Percentiles rank a stretch among this genome's conserved stretches.
These are phyloP conservation scores for Acipenser oxyrinchus DNA, from an alignment of 2,797 vertebrate species.

Conservation along the genomic window DNA sequence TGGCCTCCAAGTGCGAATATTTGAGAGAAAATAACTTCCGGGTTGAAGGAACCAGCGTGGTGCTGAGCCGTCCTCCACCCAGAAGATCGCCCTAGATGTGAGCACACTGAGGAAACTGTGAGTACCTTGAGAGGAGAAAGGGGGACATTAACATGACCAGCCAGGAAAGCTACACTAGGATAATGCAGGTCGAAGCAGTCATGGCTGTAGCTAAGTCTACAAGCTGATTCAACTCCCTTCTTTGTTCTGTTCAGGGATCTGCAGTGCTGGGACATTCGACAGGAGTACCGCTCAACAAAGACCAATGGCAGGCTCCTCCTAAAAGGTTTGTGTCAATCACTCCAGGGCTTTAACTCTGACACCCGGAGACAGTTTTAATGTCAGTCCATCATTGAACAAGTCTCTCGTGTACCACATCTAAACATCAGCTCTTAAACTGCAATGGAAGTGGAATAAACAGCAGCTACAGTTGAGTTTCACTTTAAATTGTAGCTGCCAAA, in stretches of 20 bases:
- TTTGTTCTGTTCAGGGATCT: constrained; percentile 42
- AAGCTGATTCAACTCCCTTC: background rate
- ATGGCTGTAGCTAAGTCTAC: background rate
- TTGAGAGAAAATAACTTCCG: constrained; percentile 63
- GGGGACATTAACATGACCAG: no score
- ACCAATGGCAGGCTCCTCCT: constrained; percentile 38
- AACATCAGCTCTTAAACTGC: no score
- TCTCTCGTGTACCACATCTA: no score
- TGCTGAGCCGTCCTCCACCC: background rate
- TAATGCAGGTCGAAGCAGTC: no score
- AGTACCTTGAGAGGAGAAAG: constrained; percentile 36
- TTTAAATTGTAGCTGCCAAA: no score
- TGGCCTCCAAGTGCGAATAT: constrained; percentile 65
- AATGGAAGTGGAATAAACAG: no score
- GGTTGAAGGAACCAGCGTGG: constrained; percentile 60
- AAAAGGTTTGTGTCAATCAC: constrained; percentile 36
- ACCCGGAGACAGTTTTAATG: background rate
- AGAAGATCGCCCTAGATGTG: constrained; percentile 39
- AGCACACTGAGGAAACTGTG: constrained; percentile 73
- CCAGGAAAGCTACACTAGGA: no score
- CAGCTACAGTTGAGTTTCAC: no score
- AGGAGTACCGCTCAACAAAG: constrained; percentile 43
- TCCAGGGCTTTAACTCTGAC: no score
- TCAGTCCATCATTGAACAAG: no score
- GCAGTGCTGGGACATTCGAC: constrained; percentile 62